Base-by-base conservation (phyloP, 35 echinoderm and acorn worm species). In the Hemicentrotus pulcherrimus region DNA sequence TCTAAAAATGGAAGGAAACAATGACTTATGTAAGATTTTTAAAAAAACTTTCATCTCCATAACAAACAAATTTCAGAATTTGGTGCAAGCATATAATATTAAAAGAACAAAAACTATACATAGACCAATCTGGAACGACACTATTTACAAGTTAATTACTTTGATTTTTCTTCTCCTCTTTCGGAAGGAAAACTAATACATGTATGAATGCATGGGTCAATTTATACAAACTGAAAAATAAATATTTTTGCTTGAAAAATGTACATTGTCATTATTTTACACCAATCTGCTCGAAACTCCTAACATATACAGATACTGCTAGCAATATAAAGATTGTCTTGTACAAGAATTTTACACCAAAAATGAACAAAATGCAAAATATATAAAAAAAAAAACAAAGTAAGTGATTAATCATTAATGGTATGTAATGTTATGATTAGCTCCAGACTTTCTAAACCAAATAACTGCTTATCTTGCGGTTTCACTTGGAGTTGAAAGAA, bases 221-320 rank as follows among this genome's bases (percentile, higher is more conserved):
- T 78, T 28, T 78, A 78, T 78, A 78, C 65, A 78, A 78, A 78
- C 65, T 78, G 65, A n/a, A 90, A 90, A 90, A 90, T 90, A 90
- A 90, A 90, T 90, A 90, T 90, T 47, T 86, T 90, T 90, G 88
- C 31, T 35, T 90, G 88, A 30, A 90, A 90, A 90, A 45, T 19
- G 18, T 35, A 15, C 18, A 45, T 47, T 45, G 32, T 45, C 88
- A 90, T 47, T 90, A 45, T 45, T 90, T 90, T 90, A 90, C 88
- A 90, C 18, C 88, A 90, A 28, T 78, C 65, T 78, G 19, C 88
- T 45, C 32, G 31, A 90, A 90, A 15, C 32, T 33, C 32, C 46
- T 45, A 90, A 45, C 32, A 45, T 90, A 90, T 90, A 90, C 88
- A 90, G 32, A 90, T 90, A 90, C 88, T 90, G 88, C 88, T 90